Evolutionary conservation across 2,113 vertebrate genomes (phyloP).

Genomic region (Corythaixoides concolor): DNA sequence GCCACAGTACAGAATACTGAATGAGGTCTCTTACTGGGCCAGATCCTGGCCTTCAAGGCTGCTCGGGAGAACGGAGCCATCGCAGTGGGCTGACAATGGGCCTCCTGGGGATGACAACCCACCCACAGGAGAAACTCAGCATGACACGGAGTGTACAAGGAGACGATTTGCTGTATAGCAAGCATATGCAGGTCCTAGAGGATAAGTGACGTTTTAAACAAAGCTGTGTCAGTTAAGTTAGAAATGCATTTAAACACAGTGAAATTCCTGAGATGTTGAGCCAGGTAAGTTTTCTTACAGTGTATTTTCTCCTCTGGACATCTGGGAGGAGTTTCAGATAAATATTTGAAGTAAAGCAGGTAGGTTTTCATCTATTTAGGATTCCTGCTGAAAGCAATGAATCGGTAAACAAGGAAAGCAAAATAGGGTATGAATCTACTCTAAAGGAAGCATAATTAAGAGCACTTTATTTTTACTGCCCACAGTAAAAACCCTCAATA

Average conservation of each 20-base stretch:
- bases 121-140: background rate
- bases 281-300: background rate
- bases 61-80: background rate
- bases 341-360: background rate
- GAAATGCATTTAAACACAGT: background rate
- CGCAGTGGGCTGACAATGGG: background rate
- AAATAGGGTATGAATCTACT: background rate
- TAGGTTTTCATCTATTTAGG: background rate
- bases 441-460: background rate
- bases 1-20: background rate
- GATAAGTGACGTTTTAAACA: background rate
- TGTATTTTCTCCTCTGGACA: background rate
- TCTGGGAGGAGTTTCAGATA: background rate
- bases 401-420: background rate
- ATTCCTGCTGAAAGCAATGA: background rate
- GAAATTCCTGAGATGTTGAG: background rate
- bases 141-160: fast-evolving
- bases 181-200: background rate
- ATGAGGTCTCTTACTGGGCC: background rate
- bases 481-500: background rate
- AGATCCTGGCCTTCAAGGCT: background rate
- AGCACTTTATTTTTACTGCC: background rate
- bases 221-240: background rate
- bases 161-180: background rate
- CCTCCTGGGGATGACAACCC: background rate